phyloP scores from a whole-genome alignment of 1,140 invertebrate species.

The Mya arenaria region DNA sequence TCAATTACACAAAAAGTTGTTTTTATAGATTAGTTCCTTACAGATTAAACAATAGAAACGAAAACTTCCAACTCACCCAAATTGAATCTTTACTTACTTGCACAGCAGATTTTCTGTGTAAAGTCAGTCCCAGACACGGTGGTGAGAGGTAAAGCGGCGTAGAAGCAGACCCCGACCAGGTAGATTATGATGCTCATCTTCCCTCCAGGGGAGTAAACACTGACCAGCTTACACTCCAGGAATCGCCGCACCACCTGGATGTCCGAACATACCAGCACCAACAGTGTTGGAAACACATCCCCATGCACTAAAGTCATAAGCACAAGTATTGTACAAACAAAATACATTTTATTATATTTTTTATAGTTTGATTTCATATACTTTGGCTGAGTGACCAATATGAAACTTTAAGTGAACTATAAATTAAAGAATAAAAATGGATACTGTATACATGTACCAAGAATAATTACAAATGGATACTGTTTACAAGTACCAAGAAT shows the following conservation, averaged over 20 bases:
- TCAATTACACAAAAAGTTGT: too few relatives aligned
- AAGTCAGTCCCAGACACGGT: constrained; percentile 41
- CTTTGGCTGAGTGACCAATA: neutral
- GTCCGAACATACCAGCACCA: constrained; percentile 39
- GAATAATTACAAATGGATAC: neutral
- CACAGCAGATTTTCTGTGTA: neutral
- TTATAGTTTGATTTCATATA: neutral
- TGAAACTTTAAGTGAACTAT: neutral
- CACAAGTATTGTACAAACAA: neutral
- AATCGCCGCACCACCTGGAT: constrained; percentile 34
- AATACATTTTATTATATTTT: neutral
- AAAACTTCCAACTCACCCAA: too few relatives aligned
- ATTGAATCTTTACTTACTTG: constrained; percentile 42
- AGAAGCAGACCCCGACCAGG: constrained; percentile 39
- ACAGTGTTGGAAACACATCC: constrained; percentile 37
- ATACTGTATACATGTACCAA: neutral
- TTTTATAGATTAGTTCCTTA: too few relatives aligned
- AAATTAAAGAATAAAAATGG: neutral
- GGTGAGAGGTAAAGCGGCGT: constrained; percentile 36
- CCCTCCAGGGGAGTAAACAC: constrained; percentile 43
- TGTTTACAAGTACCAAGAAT: neutral
- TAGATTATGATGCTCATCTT: constrained; percentile 55
- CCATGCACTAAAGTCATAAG: constrained; percentile 32
- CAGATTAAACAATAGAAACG: too few relatives aligned
- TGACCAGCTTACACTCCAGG: constrained; percentile 36